Conservation (phyloP, 92 coral and sea anemone genomes). For the Heliopora coerulea region DNA sequence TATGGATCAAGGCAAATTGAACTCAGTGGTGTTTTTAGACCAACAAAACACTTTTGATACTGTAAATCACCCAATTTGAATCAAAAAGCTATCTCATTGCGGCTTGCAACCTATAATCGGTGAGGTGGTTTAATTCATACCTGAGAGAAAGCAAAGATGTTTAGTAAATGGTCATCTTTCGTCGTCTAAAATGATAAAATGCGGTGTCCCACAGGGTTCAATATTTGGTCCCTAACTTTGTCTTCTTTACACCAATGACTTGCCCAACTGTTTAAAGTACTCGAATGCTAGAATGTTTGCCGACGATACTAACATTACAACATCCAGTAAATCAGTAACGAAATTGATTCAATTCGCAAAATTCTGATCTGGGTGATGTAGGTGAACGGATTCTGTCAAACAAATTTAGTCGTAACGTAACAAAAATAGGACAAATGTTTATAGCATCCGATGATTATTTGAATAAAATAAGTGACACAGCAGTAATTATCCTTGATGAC, state of each 20-base stretch:
- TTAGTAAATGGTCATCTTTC: too few relatives aligned
- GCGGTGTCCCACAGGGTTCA: constrained; percentile 14
- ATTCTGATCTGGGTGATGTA: constrained; percentile 7
- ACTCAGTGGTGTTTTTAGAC: constrained; percentile 2
- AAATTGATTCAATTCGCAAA: background rate
- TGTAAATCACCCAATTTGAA: background rate
- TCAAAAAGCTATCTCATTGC: constrained; percentile 9
- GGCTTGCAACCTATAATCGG: background rate
- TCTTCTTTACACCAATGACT: constrained; percentile 26
- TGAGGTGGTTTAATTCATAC: background rate
- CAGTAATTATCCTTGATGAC: too few relatives aligned
- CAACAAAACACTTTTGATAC: constrained; percentile 11
- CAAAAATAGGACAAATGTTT: constrained; percentile 20
- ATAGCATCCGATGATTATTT: constrained; percentile 27
- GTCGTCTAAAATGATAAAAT: background rate
- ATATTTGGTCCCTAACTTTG: constrained; percentile 15
- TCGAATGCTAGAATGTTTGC: constrained; percentile 19
- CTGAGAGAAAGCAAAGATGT: background rate
- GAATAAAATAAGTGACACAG: background rate
- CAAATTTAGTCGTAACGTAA: constrained; percentile 2
- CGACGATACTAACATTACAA: constrained; percentile 29
- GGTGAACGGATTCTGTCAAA: constrained; percentile 25
- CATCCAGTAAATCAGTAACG: background rate
- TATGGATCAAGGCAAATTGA: constrained; percentile 2
- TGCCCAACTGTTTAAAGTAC: constrained; percentile 2